A percentile compares a stretch with the other conserved stretches of the same genome.
phyloP scores from a whole-genome alignment of 2,888 invertebrate species.

The Prosapia bicincta region DNA sequence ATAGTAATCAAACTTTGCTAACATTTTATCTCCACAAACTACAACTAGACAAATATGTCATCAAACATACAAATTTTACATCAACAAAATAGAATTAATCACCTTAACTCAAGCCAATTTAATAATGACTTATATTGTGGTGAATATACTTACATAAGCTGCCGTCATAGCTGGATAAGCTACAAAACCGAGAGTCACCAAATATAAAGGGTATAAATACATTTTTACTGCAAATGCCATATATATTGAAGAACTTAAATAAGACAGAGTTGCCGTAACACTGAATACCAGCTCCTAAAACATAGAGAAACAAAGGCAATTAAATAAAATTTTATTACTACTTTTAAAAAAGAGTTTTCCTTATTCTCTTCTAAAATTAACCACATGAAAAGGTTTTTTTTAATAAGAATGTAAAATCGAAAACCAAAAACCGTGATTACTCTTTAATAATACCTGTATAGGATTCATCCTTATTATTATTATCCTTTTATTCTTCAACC shows the following conservation, averaged over 20 bases:
- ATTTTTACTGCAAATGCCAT: slow-evolving; percentile 75
- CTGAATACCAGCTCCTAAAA: slow-evolving; percentile 80
- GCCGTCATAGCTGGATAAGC: slow-evolving; percentile 88
- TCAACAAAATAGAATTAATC: neutral
- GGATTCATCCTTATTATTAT: no score
- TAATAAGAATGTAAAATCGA: no score
- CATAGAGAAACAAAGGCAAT: slow-evolving; percentile 33
- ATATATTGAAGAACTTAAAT: slow-evolving; percentile 74
- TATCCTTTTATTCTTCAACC: no score
- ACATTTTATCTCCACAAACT: no score
- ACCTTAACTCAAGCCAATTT: neutral
- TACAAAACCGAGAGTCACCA: slow-evolving; percentile 68
- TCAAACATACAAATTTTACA: neutral
- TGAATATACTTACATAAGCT: slow-evolving; percentile 68
- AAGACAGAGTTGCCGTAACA: slow-evolving; percentile 69
- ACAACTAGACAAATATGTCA: no score
- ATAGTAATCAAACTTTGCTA: neutral
- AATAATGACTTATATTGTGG: no score
- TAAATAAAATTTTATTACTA: no score
- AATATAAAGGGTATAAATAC: slow-evolving; percentile 71
- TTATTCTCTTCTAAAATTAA: no score
- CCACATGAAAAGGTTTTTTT: no score
- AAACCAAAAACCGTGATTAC: no score
- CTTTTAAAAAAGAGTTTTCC: no score
- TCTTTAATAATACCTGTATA: no score